Conservation (phyloP, 2,797 vertebrate species). For the Steatocranus sp. region DNA sequence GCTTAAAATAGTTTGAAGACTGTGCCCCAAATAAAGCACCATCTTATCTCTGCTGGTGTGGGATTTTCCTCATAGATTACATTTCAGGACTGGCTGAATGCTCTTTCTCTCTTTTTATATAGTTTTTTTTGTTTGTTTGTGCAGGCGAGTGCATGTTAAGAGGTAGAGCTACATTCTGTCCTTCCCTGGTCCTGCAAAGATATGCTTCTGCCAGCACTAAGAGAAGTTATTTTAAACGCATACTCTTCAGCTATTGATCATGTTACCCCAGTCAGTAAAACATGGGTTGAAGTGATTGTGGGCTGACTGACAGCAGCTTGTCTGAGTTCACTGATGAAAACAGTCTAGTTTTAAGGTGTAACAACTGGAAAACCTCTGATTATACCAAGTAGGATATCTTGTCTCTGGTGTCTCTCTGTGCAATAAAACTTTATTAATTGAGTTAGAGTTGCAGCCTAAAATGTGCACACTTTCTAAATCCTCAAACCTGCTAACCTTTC, state of each 20-base stretch:
- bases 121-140: background rate
- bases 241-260: constrained; percentile 11
- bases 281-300: background rate
- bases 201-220: constrained; percentile 13
- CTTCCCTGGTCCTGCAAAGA: background rate
- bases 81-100: background rate
- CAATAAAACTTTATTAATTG: background rate
- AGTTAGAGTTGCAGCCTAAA: background rate
- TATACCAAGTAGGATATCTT: background rate
- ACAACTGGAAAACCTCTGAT: background rate
- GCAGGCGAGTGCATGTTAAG: background rate
- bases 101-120: background rate
- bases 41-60: background rate
- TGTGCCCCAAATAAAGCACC: background rate
- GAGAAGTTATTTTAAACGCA: constrained; percentile 58
- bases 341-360: background rate
- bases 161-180: background rate
- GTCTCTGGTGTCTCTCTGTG: background rate
- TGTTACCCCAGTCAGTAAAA: constrained; percentile 30
- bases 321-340: background rate
- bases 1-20: background rate
- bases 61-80: background rate
- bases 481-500: background rate
- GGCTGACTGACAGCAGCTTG: constrained; percentile 36
- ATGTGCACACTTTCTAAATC: background rate